A percentile compares a stretch with the other conserved stretches of the same genome.
Evolutionary conservation across 2,797 vertebrate genomes (phyloP).

Genomic region (Danio albolineatus): DNA sequence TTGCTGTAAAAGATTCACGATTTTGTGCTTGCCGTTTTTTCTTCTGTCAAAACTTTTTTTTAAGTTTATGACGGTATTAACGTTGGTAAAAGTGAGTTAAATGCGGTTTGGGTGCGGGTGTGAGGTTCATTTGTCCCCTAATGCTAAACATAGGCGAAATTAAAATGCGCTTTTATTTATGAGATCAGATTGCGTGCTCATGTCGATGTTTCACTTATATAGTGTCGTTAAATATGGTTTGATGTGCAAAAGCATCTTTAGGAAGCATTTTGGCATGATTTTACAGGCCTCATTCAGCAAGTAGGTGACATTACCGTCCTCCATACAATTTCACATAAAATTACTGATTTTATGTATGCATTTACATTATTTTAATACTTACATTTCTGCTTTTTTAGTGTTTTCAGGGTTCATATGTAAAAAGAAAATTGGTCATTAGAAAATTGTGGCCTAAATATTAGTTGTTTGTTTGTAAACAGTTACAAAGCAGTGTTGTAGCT

Average conservation of each 20-base stretch:
- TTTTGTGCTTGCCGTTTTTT: not conserved
- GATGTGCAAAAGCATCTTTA: not conserved
- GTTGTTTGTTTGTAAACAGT: not conserved
- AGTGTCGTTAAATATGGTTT: not conserved
- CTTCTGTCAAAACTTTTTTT: constrained; percentile 61
- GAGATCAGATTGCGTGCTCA: no score
- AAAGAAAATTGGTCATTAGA: not conserved
- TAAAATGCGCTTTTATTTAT: not conserved
- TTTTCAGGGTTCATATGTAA: not conserved
- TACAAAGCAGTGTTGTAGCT: not conserved
- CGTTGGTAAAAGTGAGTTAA: not conserved
- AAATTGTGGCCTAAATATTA: not conserved
- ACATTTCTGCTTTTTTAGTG: not conserved
- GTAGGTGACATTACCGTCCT: constrained; percentile 21
- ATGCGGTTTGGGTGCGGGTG: not conserved
- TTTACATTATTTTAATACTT: not conserved
- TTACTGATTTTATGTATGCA: not conserved
- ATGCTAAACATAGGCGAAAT: constrained; percentile 2
- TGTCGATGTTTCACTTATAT: not conserved
- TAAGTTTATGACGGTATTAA: constrained; percentile 56
- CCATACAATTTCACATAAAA: not conserved
- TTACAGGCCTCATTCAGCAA: constrained; percentile 33
- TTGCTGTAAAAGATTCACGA: not conserved
- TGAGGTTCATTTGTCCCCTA: constrained; percentile 12
- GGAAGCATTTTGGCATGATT: not conserved